Conservation (phyloP, 2,113 vertebrate species). For the Micronycteris hirsuta region DNA sequence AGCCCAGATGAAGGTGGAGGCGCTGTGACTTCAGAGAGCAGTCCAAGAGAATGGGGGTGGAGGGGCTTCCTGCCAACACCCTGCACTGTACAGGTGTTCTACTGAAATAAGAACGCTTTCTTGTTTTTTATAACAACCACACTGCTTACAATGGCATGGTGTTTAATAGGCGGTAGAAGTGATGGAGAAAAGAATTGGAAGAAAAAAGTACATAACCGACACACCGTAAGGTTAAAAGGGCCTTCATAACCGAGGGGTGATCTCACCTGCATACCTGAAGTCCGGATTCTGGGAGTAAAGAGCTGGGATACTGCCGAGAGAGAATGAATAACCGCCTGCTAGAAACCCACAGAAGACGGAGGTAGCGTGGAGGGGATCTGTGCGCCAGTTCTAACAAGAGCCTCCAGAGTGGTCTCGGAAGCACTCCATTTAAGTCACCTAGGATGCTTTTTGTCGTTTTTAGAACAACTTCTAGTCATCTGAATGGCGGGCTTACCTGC, state of each 20-base stretch:
- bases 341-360: neutral
- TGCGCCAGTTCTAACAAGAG: neutral
- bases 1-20: neutral
- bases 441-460: neutral
- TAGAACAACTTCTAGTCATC: neutral
- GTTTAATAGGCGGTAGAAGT: neutral
- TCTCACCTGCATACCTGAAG: too few species aligned
- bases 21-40: neutral
- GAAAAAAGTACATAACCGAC: neutral
- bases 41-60: fast-evolving
- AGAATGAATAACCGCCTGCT: neutral
- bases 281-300: neutral
- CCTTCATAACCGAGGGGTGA: neutral
- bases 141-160: neutral
- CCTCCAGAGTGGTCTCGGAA: neutral
- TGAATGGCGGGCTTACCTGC: neutral
- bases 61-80: fast-evolving
- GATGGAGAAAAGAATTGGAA: neutral
- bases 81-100: neutral
- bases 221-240: neutral
- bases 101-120: neutral
- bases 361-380: neutral
- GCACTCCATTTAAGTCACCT: neutral
- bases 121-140: neutral
- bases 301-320: neutral